Base-by-base conservation (phyloP, 2,888 invertebrate species). In the Oeneis ivallda region DNA sequence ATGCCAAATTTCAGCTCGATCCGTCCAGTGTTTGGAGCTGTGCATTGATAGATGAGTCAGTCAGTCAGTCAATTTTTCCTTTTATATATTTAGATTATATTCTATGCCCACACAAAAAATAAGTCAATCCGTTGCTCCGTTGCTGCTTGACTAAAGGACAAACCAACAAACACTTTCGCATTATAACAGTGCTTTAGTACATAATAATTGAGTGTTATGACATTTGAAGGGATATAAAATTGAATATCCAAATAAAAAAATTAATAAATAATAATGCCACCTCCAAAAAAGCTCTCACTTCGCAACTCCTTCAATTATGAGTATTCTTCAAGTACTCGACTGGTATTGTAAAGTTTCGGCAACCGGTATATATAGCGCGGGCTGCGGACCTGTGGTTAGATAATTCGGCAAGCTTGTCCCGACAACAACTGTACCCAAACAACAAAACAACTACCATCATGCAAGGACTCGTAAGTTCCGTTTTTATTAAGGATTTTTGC, bases 381-480 rank as follows among this genome's bases (percentile, higher is more conserved):
- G 67, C 65, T 70, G 69, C 66, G 72, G 73, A 65, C 72, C 60
- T 64, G 72, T 79, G 74, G 80, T 86, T 89, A 90, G 87, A 90
- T 81, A 82, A 81, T 80, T 79, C 80, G 71, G 72, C 73, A 75
- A 75, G 66, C 74, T 77, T 61, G 62, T 59, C 59, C 60, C 66
- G 71, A 65, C 73, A 75, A 71, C 70, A 26, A 26, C 26, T 26
- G 26, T 71, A 78, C 79, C 75, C 73, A 78, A 72, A 71, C n/a
- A 73, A 70, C 69, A 73, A 71, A 68, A 26, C 10, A 74, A 72
- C 73, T 79, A 72, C 74, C 74, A 85, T 73, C 79, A 89, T 90
- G 90, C 85, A 89, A 84, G 79, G 75, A 80, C 79, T 90, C 79
- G 90, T 90, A 83, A 90, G 90, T 89, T 56, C 15, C 19, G 69